A percentile compares a stretch with the other conserved stretches of the same genome.
These are phyloP conservation scores for Monochamus saltuarius DNA, from an alignment of 1,140 invertebrate species.

Conservation along the genomic window DNA sequence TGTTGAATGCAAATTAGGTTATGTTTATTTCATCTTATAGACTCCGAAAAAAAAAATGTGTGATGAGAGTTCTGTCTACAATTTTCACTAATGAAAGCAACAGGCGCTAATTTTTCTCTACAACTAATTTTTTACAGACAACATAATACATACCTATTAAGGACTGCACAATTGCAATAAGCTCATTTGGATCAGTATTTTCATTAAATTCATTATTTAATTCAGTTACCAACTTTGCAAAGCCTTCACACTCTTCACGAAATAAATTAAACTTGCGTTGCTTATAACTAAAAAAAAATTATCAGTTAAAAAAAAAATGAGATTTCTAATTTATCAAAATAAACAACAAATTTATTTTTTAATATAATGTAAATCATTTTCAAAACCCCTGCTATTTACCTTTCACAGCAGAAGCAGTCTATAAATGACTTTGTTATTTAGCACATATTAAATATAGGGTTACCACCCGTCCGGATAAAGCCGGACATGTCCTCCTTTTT, in stretches of 20 bases:
- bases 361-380: not conserved
- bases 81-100: no score
- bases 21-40: no score
- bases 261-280: constrained; percentile 99
- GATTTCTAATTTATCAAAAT: constrained; percentile 23
- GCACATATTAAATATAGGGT: no score
- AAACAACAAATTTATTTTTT: constrained; percentile 3
- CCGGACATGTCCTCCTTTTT: no score
- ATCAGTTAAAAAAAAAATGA: not conserved
- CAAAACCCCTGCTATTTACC: constrained; percentile 20
- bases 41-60: no score
- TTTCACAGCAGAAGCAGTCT: constrained; percentile 31
- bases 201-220: constrained; percentile 83
- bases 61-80: no score
- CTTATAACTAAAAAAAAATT: constrained; percentile 82
- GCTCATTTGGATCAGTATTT: constrained; percentile 60
- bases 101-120: no score
- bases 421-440: constrained; percentile 14
- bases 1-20: no score
- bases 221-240: constrained; percentile 96
- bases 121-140: constrained; percentile 9
- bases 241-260: constrained; percentile 98
- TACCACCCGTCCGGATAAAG: no score
- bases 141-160: constrained; percentile 75
- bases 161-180: constrained; percentile 87